Conservation (phyloP, 2,888 invertebrate species). For the Phalera bucephala region DNA sequence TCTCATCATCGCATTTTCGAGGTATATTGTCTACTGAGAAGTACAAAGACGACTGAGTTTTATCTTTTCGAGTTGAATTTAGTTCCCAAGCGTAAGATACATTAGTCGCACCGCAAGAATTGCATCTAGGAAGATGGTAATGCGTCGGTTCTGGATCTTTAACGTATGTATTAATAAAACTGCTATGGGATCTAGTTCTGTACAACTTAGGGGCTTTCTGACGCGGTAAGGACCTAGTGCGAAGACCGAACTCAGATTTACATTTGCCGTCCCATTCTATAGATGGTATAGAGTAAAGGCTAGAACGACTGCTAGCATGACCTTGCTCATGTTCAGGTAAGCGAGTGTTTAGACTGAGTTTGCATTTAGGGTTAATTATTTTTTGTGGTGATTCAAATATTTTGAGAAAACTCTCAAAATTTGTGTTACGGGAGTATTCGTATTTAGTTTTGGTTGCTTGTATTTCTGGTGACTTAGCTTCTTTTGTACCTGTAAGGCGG, state of each 20-base stretch:
- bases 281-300: slow-evolving; percentile 64
- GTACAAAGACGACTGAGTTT: slow-evolving; percentile 35
- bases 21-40: slow-evolving; percentile 60
- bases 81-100: slow-evolving; percentile 50
- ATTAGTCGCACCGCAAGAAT: slow-evolving; percentile 52
- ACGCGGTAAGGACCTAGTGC: slow-evolving; percentile 58
- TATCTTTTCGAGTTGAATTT: slow-evolving; percentile 22
- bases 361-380: slow-evolving; percentile 62
- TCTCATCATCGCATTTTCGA: slow-evolving; percentile 47
- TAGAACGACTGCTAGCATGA: slow-evolving; percentile 55
- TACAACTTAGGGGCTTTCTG: slow-evolving; percentile 40
- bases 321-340: slow-evolving; percentile 22
- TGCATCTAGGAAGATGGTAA: slow-evolving; percentile 68
- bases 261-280: slow-evolving; percentile 65
- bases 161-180: slow-evolving; percentile 64
- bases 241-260: slow-evolving; percentile 46
- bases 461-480: slow-evolving; percentile 37
- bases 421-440: slow-evolving; percentile 57
- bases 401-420: slow-evolving; percentile 54
- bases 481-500: slow-evolving; percentile 53
- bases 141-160: slow-evolving; percentile 67
- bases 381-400: slow-evolving; percentile 45
- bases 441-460: slow-evolving; percentile 40
- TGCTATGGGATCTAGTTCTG: slow-evolving; percentile 67
- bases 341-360: slow-evolving; percentile 50